These are phyloP conservation scores for Ictalurus furcatus DNA, from an alignment of 2,113 vertebrate species.

Conservation along the genomic window DNA sequence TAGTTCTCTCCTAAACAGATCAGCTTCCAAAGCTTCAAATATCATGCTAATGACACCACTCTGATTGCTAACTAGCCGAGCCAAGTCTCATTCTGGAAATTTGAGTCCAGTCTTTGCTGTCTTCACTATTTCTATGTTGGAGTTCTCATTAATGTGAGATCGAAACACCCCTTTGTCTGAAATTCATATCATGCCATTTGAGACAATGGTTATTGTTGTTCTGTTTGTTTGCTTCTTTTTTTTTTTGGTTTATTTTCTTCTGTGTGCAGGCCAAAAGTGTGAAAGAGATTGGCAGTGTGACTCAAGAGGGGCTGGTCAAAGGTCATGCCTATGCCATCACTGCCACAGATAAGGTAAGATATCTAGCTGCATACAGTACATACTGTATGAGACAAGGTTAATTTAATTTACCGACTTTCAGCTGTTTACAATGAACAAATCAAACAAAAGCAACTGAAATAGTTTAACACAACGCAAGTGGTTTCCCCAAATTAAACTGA, in stretches of 20 bases:
- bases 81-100: background rate
- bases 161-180: background rate
- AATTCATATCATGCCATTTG: background rate
- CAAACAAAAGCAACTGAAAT: no score
- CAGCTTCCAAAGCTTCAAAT: background rate
- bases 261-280: conserved; percentile 63
- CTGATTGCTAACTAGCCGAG: background rate
- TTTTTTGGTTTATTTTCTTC: background rate
- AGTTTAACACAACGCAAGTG: no score
- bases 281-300: conserved; percentile 68
- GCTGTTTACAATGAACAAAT: no score
- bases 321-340: conserved; percentile 80
- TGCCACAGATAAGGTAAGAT: conserved; percentile 65
- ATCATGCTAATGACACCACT: background rate
- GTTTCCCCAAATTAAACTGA: no score
- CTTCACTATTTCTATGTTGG: background rate
- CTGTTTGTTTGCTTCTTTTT: no score
- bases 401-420: no score
- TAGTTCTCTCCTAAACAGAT: background rate
- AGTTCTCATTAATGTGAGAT: background rate
- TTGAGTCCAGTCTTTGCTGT: background rate
- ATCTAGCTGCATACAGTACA: background rate
- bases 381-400: background rate
- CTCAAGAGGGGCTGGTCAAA: conserved; percentile 69
- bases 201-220: background rate